These are phyloP conservation scores for Hemicordylus capensis DNA, from an alignment of 2,113 vertebrate genomes.

Conservation along the genomic window DNA sequence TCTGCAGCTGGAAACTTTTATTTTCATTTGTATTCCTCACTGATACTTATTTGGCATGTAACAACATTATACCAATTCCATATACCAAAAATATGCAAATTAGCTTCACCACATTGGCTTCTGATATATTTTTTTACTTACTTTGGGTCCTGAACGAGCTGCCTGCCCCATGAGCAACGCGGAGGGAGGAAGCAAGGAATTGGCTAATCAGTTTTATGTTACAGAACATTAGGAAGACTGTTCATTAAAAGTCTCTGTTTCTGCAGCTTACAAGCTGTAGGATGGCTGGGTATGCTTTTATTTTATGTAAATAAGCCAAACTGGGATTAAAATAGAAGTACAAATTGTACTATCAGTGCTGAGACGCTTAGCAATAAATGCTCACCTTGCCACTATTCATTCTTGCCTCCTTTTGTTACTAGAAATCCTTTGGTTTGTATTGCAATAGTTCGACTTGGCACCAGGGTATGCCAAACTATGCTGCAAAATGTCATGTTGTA, in stretches of 20 bases:
- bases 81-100: background rate
- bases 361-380: background rate
- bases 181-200: background rate
- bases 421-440: background rate
- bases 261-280: background rate
- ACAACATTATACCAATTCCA: background rate
- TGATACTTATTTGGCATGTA: background rate
- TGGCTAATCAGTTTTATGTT: background rate
- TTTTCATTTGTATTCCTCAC: background rate
- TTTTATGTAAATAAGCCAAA: background rate
- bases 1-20: background rate
- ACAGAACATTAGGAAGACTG: background rate
- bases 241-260: background rate
- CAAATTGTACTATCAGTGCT: background rate
- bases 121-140: background rate
- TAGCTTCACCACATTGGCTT: background rate
- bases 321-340: background rate
- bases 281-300: background rate
- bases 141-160: background rate
- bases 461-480: background rate
- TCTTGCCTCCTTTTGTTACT: background rate
- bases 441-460: background rate
- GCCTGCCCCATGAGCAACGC: background rate
- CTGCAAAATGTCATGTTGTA: background rate
- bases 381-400: background rate